Evolutionary conservation across 2,888 invertebrate genomes (phyloP), one percentile per base, ranked within the genome.

Genomic region (Pseudanteris insignis): DNA sequence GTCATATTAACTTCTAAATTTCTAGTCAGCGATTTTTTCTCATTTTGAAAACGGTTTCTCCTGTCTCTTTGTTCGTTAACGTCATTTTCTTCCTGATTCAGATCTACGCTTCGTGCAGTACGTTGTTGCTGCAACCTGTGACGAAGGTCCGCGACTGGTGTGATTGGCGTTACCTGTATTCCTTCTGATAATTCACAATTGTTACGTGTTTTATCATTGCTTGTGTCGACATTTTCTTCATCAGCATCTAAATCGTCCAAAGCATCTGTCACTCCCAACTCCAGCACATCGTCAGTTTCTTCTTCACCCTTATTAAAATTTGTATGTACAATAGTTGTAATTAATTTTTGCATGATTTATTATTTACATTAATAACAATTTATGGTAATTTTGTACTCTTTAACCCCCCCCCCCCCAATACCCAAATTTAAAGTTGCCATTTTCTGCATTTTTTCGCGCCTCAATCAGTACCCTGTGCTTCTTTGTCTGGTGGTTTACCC

Each of bases 261-360:
- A 51, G 76, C 77, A 66, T 80, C 80, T 64, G 79, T 80, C 33
- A 79, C 80, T 68, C 79, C 80, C 70, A 81, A 73, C 70, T 81
- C 81, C 76, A 81, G 73, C 41, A 81, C 76, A 73, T 81, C 81
- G 64, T 81, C 81, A 70, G 78, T 79, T 69, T 79, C 79, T 74
- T 79, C 79, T 75, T 79, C 79, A 73, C 75, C 79, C 73, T 79
- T 79, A 78, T 75, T n/a, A n/a, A n/a, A n/a, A n/a, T n/a, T n/a
- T n/a, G n/a, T n/a, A 75, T 76, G 75, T 76, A 77, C 72, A 74
- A 77, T 67, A 70, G 70, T 72, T 67, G 67, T 70, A 64, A 74
- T 73, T 67, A 73, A 69, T 70, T 54, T 38, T 46, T 25, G 32
- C 59, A 53, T 40, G n/a, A n/a, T n/a, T n/a, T n/a, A n/a, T n/a